These are phyloP conservation scores for Molossus alvarezi DNA, from an alignment of 2,797 vertebrate species.

Conservation along the genomic window DNA sequence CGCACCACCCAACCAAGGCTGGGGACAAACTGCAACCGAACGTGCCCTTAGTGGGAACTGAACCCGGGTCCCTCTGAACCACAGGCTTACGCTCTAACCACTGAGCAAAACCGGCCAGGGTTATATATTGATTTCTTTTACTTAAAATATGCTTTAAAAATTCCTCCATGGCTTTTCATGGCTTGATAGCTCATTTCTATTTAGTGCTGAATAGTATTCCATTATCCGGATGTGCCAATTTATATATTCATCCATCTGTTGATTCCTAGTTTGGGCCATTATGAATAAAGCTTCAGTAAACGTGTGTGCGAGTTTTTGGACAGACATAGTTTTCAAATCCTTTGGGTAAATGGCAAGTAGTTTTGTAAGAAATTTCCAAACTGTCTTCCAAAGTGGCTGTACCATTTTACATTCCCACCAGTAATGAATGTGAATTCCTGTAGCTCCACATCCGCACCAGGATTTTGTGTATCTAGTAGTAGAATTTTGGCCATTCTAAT, in stretches of 20 bases:
- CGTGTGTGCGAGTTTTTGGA: background rate
- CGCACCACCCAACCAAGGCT: no score
- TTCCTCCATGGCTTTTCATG: background rate
- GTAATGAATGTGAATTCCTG: background rate
- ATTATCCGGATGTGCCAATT: background rate
- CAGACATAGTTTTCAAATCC: background rate
- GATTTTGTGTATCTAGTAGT: background rate
- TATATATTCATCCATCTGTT: background rate
- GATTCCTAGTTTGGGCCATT: constrained; percentile 7
- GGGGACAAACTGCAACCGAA: no score
- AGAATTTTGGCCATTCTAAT: background rate
- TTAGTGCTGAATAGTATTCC: background rate
- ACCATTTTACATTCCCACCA: background rate
- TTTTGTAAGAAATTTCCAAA: constrained; percentile 19
- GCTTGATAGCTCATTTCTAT: background rate
- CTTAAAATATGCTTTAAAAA: background rate
- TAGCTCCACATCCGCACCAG: background rate
- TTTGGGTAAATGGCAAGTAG: background rate
- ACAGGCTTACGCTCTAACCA: no score
- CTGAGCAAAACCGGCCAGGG: no score
- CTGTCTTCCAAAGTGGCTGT: background rate
- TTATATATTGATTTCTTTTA: background rate
- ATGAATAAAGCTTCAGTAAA: background rate
- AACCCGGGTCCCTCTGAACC: no score
- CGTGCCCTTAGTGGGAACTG: no score